Evolutionary conservation across 2,797 vertebrate genomes (phyloP).

Genomic region (Cephalopachus bancanus): DNA sequence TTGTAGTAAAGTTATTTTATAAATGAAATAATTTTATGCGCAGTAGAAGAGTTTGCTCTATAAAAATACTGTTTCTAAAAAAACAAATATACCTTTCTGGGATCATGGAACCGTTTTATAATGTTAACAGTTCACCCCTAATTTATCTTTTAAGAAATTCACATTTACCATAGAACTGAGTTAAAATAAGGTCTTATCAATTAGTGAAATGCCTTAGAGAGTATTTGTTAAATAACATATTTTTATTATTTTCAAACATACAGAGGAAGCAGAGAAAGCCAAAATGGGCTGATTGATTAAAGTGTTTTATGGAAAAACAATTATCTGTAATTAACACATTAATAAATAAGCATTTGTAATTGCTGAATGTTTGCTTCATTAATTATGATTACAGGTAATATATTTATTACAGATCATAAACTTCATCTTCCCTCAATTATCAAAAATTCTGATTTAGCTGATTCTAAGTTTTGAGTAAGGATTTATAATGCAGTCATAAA

Average conservation of each 20-base stretch:
- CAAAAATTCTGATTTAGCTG: conserved; percentile 61
- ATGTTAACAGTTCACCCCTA: conserved; percentile 57
- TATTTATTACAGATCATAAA: conserved; percentile 52
- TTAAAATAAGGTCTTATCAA: conserved; percentile 63
- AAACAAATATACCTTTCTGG: conserved; percentile 7
- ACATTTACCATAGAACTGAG: conserved; percentile 49
- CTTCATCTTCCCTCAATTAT: conserved; percentile 56
- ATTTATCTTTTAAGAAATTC: conserved; percentile 6
- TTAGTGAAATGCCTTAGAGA: conserved; percentile 40
- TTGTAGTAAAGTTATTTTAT: not conserved
- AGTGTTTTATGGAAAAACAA: conserved; percentile 60
- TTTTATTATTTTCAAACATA: conserved; percentile 71
- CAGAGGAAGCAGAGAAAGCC: conserved; percentile 50
- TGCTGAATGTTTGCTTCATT: conserved; percentile 46
- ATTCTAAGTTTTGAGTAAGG: conserved; percentile 34
- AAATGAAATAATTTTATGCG: conserved; percentile 36
- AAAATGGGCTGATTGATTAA: conserved; percentile 23
- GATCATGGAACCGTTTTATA: conserved; percentile 60
- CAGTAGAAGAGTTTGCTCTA: conserved; percentile 42
- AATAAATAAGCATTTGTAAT: conserved; percentile 50
- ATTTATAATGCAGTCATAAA: conserved; percentile 56
- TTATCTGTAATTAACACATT: conserved; percentile 17
- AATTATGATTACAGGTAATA: conserved; percentile 20
- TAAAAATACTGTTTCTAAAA: conserved; percentile 64
- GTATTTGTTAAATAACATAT: conserved; percentile 45